Base-by-base conservation (phyloP, 2,113 vertebrate genomes). In the Drymodes brunneopygia region DNA sequence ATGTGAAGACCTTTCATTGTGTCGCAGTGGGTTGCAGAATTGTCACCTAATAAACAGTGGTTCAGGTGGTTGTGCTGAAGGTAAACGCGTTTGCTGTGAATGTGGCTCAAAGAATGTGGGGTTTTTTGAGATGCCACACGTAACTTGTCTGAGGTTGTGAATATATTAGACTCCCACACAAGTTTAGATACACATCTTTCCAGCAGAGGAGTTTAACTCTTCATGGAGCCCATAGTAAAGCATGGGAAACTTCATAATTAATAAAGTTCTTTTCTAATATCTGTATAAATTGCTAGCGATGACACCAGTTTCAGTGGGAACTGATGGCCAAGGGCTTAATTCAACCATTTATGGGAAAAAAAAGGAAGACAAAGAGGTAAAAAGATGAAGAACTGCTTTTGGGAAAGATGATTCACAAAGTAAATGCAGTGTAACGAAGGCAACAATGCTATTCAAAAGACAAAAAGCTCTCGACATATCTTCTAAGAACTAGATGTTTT, bases 201-300 rank as follows among this genome's bases (percentile, higher is more conserved):
- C 56, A 90, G 62, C 11, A 82, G 80, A 77, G 29, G 21, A n/a
- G 18, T 58, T 95, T 94, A 93, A 89, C 72, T 89, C 72, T 74
- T 95, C 47, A 22, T 20, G 50, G 20, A 86, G 28, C 7, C 10
- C 21, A 23, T 27, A 48, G 31, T 19, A 40, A 89, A 62, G 12
- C 45, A 29, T 4, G 2, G 45, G 17, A 25, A 77, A 40, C 6
- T 7, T 38, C 7, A 23, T 44, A 11, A n/a, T 33, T 42, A 57
- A 47, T 53, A 21, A 13, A 0, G 2, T 66, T 84, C 2, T 69
- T 61, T 48, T 31, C 12, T 44, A 19, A 31, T 67, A n/a, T 4
- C 22, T 60, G 6, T 35, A 47, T 29, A 35, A 79, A 81, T 9
- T 48, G 10, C 3, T 33, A 58, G 3, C n/a, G 24, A 47, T 70